These are phyloP conservation scores for Crenichthys baileyi DNA, from an alignment of 2,797 vertebrate genomes.

Conservation along the genomic window DNA sequence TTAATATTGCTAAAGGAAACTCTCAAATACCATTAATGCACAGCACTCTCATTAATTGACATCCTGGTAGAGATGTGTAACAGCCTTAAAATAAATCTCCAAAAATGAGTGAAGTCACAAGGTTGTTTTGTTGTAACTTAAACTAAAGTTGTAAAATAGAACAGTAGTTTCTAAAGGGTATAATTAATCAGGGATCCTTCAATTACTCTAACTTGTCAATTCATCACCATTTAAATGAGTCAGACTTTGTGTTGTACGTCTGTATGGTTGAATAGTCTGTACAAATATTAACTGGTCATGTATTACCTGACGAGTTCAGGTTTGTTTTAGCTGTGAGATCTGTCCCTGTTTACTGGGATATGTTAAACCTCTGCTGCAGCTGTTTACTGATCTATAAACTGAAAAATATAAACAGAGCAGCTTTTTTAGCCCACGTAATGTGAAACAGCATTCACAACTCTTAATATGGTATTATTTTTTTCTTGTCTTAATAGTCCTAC, in stretches of 20 bases:
- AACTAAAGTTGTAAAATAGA: not conserved
- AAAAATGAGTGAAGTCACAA: not conserved
- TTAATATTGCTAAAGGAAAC: not conserved
- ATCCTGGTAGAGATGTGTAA: not conserved
- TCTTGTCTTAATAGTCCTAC: conserved; percentile 24
- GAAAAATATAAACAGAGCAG: not conserved
- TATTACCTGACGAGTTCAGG: not conserved
- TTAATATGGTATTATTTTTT: conserved; percentile 1
- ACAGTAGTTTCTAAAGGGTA: not conserved
- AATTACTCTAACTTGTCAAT: not conserved
- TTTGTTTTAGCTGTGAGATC: not conserved
- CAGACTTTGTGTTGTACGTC: not conserved
- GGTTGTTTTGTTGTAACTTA: not conserved
- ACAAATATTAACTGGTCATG: not conserved
- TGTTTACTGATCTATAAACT: conserved; percentile 3
- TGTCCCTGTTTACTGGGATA: not conserved
- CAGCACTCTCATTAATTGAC: not conserved
- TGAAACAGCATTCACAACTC: conserved; percentile 33
- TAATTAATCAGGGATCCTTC: not conserved
- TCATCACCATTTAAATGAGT: not conserved
- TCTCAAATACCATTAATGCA: not conserved
- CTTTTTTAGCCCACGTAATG: conserved; percentile 40
- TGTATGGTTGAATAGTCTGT: not conserved
- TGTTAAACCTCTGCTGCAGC: not conserved
- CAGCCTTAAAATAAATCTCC: not conserved